A percentile compares a stretch with the other conserved stretches of the same genome.
Evolutionary conservation across 1,140 invertebrate genomes (phyloP).

Genomic region (Zelostemma sp.): DNA sequence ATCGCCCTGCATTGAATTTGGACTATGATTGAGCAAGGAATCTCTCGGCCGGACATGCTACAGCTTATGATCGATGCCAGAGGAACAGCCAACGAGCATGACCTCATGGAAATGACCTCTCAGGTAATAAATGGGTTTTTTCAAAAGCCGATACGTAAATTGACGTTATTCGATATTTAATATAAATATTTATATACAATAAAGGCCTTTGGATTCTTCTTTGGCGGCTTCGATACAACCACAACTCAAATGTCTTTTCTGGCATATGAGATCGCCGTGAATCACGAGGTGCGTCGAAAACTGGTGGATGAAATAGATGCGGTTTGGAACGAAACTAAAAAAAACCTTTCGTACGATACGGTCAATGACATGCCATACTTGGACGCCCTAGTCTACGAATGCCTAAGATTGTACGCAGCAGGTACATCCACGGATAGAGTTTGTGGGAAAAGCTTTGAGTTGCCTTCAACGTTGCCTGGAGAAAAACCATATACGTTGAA

Average conservation of each 20-base stretch:
- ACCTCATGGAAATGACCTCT: conserved; percentile 64
- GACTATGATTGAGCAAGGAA: conserved; percentile 65
- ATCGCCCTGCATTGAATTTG: no score
- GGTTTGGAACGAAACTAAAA: conserved; percentile 68
- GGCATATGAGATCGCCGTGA: conserved; percentile 73
- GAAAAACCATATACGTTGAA: conserved; percentile 30
- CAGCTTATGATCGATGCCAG: conserved; percentile 69
- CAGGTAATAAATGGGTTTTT: conserved; percentile 63
- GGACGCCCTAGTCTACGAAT: conserved; percentile 73
- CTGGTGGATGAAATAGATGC: conserved; percentile 73
- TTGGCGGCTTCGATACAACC: conserved; percentile 81
- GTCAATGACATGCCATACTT: conserved; percentile 75
- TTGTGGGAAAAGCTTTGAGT: conserved; percentile 39
- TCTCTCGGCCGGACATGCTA: conserved; percentile 70
- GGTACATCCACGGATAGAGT: conserved; percentile 27
- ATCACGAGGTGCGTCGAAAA: conserved; percentile 75
- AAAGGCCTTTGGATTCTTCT: conserved; percentile 75
- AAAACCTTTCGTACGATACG: conserved; percentile 72
- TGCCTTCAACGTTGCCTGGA: conserved; percentile 37
- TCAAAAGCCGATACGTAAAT: no score
- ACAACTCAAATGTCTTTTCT: conserved; percentile 74
- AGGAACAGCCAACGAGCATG: conserved; percentile 46
- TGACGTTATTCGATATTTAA: no score
- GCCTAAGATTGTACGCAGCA: conserved; percentile 32
- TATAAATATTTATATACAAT: no score